Conservation (phyloP, 2,113 vertebrate genomes). For the Alectura lathami region DNA sequence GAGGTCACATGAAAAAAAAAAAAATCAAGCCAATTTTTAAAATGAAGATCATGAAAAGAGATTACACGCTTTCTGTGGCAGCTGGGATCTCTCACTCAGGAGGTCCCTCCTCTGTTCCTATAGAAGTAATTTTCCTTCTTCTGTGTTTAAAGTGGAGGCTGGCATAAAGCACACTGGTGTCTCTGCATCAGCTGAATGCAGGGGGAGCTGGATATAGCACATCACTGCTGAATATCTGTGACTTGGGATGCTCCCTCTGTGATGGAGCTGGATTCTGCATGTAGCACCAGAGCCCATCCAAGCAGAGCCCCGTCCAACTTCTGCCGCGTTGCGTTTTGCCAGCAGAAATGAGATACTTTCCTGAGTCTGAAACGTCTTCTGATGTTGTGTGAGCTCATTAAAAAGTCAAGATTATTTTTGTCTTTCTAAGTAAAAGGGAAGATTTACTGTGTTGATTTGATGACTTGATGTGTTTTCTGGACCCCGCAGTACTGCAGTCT, state of each 20-base stretch:
- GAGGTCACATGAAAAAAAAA: slow-evolving; percentile 57
- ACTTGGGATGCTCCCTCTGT: neutral
- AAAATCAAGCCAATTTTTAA: slow-evolving; percentile 10
- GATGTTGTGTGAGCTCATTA: slow-evolving; percentile 50
- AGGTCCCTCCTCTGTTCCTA: neutral
- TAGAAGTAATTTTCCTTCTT: neutral
- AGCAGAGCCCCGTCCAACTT: slow-evolving; percentile 5
- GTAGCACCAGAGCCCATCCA: neutral
- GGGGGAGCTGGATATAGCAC: neutral
- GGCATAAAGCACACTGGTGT: neutral
- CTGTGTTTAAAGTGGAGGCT: neutral
- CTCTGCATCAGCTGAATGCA: neutral
- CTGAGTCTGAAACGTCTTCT: slow-evolving; percentile 48
- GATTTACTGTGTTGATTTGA: slow-evolving; percentile 64
- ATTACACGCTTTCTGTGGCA: neutral
- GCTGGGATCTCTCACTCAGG: neutral
- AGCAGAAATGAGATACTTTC: slow-evolving; percentile 63
- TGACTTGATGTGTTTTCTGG: slow-evolving; percentile 67
- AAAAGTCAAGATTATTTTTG: slow-evolving; percentile 65
- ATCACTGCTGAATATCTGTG: neutral
- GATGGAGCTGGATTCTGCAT: neutral
- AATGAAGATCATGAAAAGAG: slow-evolving; percentile 36
- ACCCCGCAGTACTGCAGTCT: neutral
- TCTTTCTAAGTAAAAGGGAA: slow-evolving; percentile 69
- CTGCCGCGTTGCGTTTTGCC: neutral